These are phyloP conservation scores for Silurus meridionalis DNA, from an alignment of 2,113 vertebrate species.

Conservation along the genomic window DNA sequence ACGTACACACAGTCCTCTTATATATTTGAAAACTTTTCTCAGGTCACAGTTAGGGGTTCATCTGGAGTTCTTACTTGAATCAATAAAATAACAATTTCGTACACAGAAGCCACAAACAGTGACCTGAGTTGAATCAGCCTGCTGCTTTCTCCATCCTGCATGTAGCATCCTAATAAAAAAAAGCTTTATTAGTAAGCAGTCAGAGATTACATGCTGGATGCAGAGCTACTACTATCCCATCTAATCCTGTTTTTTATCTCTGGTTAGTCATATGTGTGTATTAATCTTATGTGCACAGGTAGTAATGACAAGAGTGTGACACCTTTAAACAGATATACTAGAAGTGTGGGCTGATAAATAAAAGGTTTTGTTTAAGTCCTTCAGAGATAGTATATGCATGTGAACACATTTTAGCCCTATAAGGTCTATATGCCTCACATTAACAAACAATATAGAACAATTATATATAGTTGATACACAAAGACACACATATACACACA, in stretches of 20 bases:
- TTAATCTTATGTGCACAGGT: too few species aligned
- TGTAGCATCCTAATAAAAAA: background rate
- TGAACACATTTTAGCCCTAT: too few species aligned
- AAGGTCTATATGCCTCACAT: too few species aligned
- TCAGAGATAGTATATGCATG: too few species aligned
- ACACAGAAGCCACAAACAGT: conserved; percentile 30
- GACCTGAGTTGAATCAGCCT: conserved; percentile 29
- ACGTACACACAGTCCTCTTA: conserved; percentile 30
- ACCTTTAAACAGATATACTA: too few species aligned
- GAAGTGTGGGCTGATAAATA: too few species aligned
- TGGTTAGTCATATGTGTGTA: too few species aligned
- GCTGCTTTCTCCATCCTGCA: conserved; percentile 22
- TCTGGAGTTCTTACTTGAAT: conserved; percentile 52
- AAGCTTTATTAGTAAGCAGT: background rate
- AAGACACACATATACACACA: background rate
- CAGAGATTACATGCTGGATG: background rate
- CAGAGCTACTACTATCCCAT: background rate
- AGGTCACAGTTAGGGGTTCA: conserved; percentile 64
- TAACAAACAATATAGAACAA: too few species aligned
- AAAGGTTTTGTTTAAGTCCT: too few species aligned
- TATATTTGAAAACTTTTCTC: conserved; percentile 53
- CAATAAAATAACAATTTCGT: conserved; percentile 53
- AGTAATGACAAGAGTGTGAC: too few species aligned
- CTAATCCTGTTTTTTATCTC: too few species aligned
- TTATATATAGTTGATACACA: too few species aligned